Conservation (phyloP, 2,113 vertebrate genomes). For the Pomatorhinus ruficollis region DNA sequence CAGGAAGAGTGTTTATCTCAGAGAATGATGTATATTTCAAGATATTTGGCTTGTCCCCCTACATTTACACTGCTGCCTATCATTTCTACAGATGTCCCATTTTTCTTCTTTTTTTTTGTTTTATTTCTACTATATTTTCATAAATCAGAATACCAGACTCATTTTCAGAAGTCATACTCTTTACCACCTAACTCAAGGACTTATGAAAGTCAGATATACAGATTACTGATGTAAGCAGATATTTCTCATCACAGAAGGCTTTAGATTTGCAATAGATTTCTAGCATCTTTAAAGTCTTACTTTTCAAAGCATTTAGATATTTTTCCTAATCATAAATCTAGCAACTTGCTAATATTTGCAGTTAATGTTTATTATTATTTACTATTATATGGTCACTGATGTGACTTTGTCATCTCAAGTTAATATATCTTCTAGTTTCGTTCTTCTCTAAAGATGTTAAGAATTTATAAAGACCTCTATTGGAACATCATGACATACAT, state of each 20-base stretch:
- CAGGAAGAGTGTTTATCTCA: background rate
- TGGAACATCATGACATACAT: background rate
- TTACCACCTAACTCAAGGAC: background rate
- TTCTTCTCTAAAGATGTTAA: background rate
- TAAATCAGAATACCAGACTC: slow-evolving; percentile 42
- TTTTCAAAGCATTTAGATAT: background rate
- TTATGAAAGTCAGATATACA: background rate
- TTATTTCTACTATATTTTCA: slow-evolving; percentile 39
- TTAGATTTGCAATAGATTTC: background rate
- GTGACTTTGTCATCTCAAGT: background rate
- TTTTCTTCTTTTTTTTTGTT: background rate
- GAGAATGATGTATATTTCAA: background rate
- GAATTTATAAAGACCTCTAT: background rate
- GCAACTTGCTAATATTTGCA: background rate
- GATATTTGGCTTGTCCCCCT: background rate
- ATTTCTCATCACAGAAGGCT: background rate
- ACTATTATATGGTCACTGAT: background rate
- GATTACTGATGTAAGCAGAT: background rate
- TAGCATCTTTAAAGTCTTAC: background rate
- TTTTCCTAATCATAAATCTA: background rate
- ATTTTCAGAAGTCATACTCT: slow-evolving; percentile 1
- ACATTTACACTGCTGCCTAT: background rate
- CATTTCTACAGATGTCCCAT: background rate
- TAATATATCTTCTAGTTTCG: background rate
- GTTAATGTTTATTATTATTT: background rate